These are phyloP conservation scores for Nasonia vitripennis DNA, from an alignment of 1,140 invertebrate species.

Conservation along the genomic window DNA sequence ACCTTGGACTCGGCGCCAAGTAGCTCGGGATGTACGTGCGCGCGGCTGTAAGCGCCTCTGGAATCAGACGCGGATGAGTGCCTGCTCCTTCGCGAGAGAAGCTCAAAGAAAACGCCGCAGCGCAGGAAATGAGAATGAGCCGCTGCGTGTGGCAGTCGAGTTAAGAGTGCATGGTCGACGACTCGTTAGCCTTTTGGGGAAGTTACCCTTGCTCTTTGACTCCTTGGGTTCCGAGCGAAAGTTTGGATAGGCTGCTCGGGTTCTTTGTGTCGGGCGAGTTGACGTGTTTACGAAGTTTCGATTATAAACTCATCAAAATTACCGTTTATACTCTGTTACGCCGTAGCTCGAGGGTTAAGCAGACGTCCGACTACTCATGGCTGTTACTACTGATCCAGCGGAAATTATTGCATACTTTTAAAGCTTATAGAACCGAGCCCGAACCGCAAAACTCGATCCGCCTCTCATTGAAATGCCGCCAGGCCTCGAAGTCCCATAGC, in stretches of 20 bases:
- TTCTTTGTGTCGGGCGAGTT: no score
- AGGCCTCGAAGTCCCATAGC: neutral
- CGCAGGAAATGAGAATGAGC: neutral
- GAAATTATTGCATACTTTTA: neutral
- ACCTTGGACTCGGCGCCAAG: neutral
- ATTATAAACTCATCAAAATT: no score
- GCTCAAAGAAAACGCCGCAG: neutral
- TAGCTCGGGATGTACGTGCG: neutral
- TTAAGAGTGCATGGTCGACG: neutral
- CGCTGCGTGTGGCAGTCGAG: neutral
- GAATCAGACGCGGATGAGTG: slow-evolving; percentile 2
- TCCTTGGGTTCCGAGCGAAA: neutral
- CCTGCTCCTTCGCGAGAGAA: neutral
- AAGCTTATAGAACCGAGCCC: no score
- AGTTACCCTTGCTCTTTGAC: neutral
- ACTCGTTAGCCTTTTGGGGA: slow-evolving; percentile 28
- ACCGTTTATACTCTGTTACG: no score
- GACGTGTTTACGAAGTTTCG: no score
- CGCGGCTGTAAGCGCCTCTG: neutral
- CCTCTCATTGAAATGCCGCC: slow-evolving; percentile 9
- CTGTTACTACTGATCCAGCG: neutral
- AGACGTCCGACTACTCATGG: neutral
- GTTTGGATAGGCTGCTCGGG: no score
- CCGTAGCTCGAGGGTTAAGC: neutral
- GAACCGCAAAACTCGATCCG: no score